phyloP scores from a whole-genome alignment of 1,140 invertebrate species.

The Cotesia chilonis region DNA sequence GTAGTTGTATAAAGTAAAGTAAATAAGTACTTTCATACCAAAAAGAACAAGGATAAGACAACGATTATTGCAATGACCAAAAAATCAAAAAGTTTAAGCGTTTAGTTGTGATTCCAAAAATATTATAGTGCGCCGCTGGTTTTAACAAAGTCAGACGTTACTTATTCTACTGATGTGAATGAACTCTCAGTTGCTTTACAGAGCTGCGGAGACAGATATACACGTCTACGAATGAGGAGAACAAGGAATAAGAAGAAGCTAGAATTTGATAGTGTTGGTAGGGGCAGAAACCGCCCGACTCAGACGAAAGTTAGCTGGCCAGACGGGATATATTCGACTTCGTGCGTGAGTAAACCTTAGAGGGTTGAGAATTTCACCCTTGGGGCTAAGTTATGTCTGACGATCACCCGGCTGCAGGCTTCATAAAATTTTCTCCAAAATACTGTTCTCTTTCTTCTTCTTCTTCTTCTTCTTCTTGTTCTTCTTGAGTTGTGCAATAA shows the following conservation, averaged over 20 bases:
- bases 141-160: constrained; percentile 24
- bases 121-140: constrained; percentile 45
- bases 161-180: constrained; percentile 49
- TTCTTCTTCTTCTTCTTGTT: no score
- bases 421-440: neutral
- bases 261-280: constrained; percentile 38
- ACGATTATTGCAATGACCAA: constrained; percentile 20
- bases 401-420: neutral
- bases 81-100: constrained; percentile 39
- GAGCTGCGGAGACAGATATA: neutral
- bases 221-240: neutral
- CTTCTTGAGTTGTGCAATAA: no score
- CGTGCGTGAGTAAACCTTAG: constrained; percentile 47
- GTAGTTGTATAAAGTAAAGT: no score
- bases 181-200: constrained; percentile 48
- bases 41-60: constrained; percentile 15
- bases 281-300: constrained; percentile 41
- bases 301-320: constrained; percentile 48
- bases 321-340: constrained; percentile 54
- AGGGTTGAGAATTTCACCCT: constrained; percentile 21
- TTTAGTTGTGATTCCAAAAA: constrained; percentile 43
- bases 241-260: constrained; percentile 17
- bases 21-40: neutral
- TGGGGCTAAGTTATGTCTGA: constrained; percentile 10
- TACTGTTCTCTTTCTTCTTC: neutral